These are phyloP conservation scores for Diogma glabrata DNA, from an alignment of 2,888 invertebrate species.

Conservation along the genomic window DNA sequence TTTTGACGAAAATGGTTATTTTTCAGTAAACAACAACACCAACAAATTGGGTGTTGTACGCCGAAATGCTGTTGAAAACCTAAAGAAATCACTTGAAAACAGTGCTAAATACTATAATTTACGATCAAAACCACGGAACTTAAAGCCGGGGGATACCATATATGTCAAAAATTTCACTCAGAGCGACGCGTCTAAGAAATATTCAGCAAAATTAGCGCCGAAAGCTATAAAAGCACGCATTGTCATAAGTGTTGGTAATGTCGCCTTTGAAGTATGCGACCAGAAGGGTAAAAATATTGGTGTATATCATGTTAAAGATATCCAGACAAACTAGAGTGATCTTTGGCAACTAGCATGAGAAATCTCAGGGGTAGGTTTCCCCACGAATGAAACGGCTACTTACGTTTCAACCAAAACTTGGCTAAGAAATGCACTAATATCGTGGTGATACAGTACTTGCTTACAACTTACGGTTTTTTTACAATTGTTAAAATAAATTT, in stretches of 20 bases:
- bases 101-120: slow-evolving; percentile 5
- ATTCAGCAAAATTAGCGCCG: neutral
- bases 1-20: neutral
- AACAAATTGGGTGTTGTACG: neutral
- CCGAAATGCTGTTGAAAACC: neutral
- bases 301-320: neutral
- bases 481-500: too few species aligned
- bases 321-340: too few species aligned
- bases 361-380: too few species aligned
- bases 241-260: neutral
- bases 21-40: neutral
- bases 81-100: neutral
- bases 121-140: neutral
- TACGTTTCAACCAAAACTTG: too few species aligned
- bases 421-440: too few species aligned
- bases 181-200: neutral
- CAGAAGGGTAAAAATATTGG: neutral
- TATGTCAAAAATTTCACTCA: neutral
- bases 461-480: too few species aligned
- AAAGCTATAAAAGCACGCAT: neutral
- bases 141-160: neutral
- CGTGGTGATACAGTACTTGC: too few species aligned
- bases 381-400: too few species aligned
- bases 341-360: too few species aligned
- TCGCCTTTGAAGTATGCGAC: neutral